Evolutionary conservation across 2,113 vertebrate genomes (phyloP).

Genomic region (Odobenus rosmarus): DNA sequence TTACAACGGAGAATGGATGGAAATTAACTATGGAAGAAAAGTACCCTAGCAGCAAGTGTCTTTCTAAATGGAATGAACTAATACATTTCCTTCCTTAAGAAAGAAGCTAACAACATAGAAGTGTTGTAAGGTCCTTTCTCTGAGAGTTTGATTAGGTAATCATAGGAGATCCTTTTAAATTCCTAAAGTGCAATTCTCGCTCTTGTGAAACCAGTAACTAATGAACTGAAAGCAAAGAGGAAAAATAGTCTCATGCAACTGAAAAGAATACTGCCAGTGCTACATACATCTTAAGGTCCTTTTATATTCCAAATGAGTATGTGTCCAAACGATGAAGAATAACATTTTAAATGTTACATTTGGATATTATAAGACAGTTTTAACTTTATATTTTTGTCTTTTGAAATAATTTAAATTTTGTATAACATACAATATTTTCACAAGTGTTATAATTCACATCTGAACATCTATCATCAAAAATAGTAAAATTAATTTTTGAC

Average conservation of each 20-base stretch:
- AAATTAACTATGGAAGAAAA: slow-evolving; percentile 2
- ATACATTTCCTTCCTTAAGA: neutral
- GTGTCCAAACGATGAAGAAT: neutral
- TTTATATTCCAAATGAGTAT: neutral
- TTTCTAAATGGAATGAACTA: neutral
- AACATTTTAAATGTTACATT: neutral
- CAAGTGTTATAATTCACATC: neutral
- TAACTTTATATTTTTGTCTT: neutral
- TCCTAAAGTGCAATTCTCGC: neutral
- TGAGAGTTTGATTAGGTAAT: neutral
- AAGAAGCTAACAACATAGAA: neutral
- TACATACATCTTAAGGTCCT: neutral
- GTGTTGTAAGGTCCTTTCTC: neutral
- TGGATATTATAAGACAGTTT: neutral
- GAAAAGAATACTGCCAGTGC: neutral
- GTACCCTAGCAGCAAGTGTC: neutral
- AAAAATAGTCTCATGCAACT: neutral
- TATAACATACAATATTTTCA: neutral
- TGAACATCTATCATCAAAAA: neutral
- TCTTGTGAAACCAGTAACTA: neutral
- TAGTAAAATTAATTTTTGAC: neutral
- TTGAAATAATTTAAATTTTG: neutral
- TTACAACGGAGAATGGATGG: neutral
- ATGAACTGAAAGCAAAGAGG: neutral
- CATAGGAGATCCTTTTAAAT: neutral